These are phyloP conservation scores for Gallirallus australis DNA, from an alignment of 2,797 vertebrate genomes.

Conservation along the genomic window DNA sequence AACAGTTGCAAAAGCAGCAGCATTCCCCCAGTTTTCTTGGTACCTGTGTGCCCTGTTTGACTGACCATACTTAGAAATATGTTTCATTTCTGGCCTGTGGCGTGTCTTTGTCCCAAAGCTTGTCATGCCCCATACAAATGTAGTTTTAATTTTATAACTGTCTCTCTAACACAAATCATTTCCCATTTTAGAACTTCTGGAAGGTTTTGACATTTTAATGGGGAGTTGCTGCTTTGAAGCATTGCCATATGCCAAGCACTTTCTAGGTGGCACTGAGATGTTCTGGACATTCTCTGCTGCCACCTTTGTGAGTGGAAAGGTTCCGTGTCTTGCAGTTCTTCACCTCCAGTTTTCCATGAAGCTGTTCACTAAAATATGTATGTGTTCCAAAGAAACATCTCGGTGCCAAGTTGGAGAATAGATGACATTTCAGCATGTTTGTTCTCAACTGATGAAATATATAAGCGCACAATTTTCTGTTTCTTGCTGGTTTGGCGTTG, in stretches of 20 bases:
- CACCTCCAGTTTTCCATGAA: background rate
- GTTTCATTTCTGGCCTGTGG: background rate
- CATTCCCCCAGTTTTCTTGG: background rate
- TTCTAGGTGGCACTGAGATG: background rate
- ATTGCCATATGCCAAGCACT: fast-evolving
- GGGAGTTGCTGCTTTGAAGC: background rate
- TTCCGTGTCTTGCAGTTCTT: background rate
- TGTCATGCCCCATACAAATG: background rate
- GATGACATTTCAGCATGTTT: constrained; percentile 31
- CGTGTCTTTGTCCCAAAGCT: background rate
- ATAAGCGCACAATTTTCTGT: background rate
- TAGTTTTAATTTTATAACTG: background rate
- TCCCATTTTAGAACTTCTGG: background rate
- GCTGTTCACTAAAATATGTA: background rate
- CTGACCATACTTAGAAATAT: background rate
- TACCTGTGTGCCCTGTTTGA: background rate
- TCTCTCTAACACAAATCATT: background rate
- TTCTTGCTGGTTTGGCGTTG: background rate
- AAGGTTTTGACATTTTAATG: background rate
- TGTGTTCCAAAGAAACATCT: background rate
- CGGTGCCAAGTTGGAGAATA: background rate
- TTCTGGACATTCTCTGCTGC: background rate
- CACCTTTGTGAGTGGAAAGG: background rate
- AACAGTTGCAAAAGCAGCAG: background rate
- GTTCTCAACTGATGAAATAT: constrained; percentile 1